phyloP scores from a whole-genome alignment of 92 coral and sea anemone species.

The Epizoanthus scotinus region DNA sequence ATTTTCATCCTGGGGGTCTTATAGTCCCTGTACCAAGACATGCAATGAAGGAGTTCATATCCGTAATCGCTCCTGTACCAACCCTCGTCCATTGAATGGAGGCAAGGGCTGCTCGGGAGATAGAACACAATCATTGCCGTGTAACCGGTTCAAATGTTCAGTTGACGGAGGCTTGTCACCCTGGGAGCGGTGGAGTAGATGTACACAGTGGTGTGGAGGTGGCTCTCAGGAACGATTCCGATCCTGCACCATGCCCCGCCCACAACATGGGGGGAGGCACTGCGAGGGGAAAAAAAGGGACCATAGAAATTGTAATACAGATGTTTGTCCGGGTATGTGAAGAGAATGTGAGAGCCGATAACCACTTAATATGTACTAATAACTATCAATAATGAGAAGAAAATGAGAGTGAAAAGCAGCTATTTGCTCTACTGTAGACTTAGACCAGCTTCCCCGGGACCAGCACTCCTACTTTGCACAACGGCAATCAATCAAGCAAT shows the following conservation, averaged over 20 bases:
- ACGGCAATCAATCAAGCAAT: no score
- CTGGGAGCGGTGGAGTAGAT: slow-evolving; percentile 15
- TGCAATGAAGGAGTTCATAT: slow-evolving; percentile 3
- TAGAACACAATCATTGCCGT: background rate
- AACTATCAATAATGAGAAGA: no score
- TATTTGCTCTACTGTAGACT: no score
- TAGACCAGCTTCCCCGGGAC: no score
- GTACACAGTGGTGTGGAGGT: background rate
- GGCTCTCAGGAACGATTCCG: background rate
- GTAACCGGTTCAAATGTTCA: background rate
- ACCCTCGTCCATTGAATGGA: slow-evolving; percentile 12
- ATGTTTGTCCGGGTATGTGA: slow-evolving; percentile 16
- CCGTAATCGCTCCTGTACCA: slow-evolving; percentile 1
- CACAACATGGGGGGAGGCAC: background rate
- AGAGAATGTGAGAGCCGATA: background rate
- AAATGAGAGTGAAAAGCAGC: no score
- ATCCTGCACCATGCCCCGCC: slow-evolving; percentile 12
- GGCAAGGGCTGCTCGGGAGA: background rate
- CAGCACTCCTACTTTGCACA: no score
- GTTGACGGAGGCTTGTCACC: background rate
- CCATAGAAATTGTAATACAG: background rate
- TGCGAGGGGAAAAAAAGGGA: background rate
- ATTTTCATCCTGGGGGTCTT: background rate
- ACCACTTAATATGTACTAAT: background rate
- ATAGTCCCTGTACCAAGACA: background rate